A percentile compares a stretch with the other conserved stretches of the same genome.
These are phyloP conservation scores for Myotis findleyi DNA, from an alignment of 2,797 vertebrate species.

Conservation along the genomic window DNA sequence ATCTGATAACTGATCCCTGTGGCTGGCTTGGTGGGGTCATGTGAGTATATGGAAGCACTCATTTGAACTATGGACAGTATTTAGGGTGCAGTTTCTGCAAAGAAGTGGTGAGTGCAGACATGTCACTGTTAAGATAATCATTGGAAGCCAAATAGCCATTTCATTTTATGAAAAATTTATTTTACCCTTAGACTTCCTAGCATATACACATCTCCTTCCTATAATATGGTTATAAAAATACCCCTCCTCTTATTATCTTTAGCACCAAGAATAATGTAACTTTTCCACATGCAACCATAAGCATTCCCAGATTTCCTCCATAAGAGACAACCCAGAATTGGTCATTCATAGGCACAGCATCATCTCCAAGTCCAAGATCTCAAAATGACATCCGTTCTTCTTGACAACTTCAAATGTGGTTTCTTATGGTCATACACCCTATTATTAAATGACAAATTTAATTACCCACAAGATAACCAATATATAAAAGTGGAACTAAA, in stretches of 20 bases:
- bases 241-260: not conserved
- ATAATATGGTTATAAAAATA: not conserved
- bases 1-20: not conserved
- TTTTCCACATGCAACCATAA: not conserved
- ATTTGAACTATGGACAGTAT: not conserved
- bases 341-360: not conserved
- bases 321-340: not conserved
- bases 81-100: not conserved
- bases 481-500: not conserved
- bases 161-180: not conserved
- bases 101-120: not conserved
- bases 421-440: not conserved
- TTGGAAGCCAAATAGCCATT: not conserved
- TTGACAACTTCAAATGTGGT: not conserved
- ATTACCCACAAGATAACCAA: not conserved
- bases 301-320: not conserved
- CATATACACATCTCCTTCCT: not conserved
- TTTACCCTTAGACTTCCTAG: not conserved
- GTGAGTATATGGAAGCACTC: not conserved
- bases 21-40: not conserved
- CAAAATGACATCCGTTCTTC: constrained; percentile 1
- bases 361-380: not conserved
- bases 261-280: not conserved
- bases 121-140: constrained; percentile 10
- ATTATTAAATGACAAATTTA: not conserved